A percentile compares a stretch with the other conserved stretches of the same genome.
Evolutionary conservation across 2,888 invertebrate genomes (phyloP).

Genomic region (Pinctada fucata): DNA sequence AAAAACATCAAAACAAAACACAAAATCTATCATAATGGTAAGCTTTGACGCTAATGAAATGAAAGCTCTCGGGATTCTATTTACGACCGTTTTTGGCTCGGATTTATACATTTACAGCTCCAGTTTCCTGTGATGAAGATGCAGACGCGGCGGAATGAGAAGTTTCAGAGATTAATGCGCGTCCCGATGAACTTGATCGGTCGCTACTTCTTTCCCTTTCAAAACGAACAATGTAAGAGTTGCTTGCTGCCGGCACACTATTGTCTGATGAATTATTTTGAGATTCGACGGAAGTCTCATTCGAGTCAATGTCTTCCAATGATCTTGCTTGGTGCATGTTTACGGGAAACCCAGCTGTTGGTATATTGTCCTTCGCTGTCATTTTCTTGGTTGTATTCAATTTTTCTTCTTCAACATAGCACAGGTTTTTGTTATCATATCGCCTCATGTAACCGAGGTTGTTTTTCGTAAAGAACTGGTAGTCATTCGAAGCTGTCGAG

Average conservation of each 20-base stretch:
- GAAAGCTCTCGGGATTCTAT: neutral
- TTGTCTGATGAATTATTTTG: neutral
- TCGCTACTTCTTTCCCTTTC: neutral
- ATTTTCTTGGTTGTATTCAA: slow-evolving; percentile 49
- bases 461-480: slow-evolving; percentile 43
- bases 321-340: neutral
- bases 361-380: slow-evolving; percentile 18
- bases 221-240: neutral
- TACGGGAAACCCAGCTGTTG: neutral
- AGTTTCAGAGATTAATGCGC: neutral
- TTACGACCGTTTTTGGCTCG: neutral
- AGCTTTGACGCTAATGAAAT: neutral
- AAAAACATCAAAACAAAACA: no score
- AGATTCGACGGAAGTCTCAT: neutral
- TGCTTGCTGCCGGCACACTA: neutral
- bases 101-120: neutral
- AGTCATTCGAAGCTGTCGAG: slow-evolving; percentile 13
- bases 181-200: neutral
- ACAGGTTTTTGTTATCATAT: slow-evolving; percentile 58
- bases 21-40: no score
- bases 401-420: slow-evolving; percentile 50
- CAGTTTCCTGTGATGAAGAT: no score
- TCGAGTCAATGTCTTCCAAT: neutral
- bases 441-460: slow-evolving; percentile 54
- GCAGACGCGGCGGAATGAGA: neutral